Evolutionary conservation across 92 coral and sea anemone genomes (phyloP).

Genomic region (Heliopora coerulea): DNA sequence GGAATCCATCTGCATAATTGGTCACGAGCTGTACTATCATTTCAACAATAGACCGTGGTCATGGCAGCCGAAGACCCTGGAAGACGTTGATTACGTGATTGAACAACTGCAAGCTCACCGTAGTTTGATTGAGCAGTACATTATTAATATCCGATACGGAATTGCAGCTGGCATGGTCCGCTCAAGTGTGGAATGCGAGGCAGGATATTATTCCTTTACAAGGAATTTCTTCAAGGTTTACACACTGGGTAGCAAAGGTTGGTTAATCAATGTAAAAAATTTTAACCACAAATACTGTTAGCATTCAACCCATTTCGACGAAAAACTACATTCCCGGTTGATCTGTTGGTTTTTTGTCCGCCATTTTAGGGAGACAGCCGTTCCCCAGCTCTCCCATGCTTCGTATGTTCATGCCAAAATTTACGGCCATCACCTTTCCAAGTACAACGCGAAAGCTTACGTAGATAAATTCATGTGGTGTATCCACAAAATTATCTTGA

Average conservation of each 20-base stretch:
- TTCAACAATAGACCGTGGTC: slow-evolving; percentile 60
- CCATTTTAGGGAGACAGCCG: too few relatives aligned
- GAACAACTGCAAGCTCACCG: slow-evolving; percentile 64
- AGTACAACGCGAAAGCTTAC: too few relatives aligned
- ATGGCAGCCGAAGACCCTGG: slow-evolving; percentile 65
- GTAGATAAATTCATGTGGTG: too few relatives aligned
- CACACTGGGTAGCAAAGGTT: slow-evolving; percentile 70
- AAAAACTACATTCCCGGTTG: too few relatives aligned
- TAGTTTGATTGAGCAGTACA: slow-evolving; percentile 72
- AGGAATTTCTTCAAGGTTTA: slow-evolving; percentile 51
- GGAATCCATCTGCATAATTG: slow-evolving; percentile 86
- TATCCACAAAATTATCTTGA: too few relatives aligned
- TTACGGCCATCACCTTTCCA: too few relatives aligned
- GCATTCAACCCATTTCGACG: too few relatives aligned
- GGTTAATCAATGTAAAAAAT: slow-evolving; percentile 2
- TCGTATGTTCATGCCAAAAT: too few relatives aligned
- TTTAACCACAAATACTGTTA: too few relatives aligned
- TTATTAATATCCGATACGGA: slow-evolving; percentile 72
- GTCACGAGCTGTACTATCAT: slow-evolving; percentile 67
- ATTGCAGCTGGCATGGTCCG: slow-evolving; percentile 85
- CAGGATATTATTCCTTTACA: slow-evolving; percentile 72
- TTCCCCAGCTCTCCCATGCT: too few relatives aligned
- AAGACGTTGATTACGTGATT: slow-evolving; percentile 70
- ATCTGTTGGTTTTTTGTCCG: too few relatives aligned
- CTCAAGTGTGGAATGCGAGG: slow-evolving; percentile 78